These are phyloP conservation scores for Mus caroli DNA, from an alignment of 2,797 vertebrate species.

Conservation along the genomic window DNA sequence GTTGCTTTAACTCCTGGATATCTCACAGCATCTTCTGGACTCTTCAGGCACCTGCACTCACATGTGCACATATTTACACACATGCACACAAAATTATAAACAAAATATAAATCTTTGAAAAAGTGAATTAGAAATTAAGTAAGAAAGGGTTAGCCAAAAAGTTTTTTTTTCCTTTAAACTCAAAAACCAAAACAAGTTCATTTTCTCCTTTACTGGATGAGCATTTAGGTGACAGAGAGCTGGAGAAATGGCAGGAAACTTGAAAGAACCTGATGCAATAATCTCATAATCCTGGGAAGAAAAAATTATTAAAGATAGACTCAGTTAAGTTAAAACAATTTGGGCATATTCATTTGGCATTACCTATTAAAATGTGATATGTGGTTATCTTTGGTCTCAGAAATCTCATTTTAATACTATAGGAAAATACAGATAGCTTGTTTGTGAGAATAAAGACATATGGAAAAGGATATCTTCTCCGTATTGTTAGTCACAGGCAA, in stretches of 20 bases:
- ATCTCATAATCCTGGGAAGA: neutral
- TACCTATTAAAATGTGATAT: neutral
- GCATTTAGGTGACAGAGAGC: neutral
- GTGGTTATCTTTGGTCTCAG: neutral
- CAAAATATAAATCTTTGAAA: neutral
- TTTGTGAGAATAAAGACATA: neutral
- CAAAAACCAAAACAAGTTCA: neutral
- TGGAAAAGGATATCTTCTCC: neutral
- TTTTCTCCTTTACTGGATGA: slow-evolving; percentile 35
- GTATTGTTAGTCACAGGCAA: neutral
- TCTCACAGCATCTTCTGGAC: neutral
- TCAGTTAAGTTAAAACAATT: neutral
- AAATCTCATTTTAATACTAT: neutral
- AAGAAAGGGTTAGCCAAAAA: neutral
- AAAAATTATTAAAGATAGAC: neutral
- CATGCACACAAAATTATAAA: neutral
- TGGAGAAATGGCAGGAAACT: neutral
- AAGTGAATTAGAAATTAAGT: slow-evolving; percentile 34
- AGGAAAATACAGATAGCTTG: neutral
- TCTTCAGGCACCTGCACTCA: neutral
- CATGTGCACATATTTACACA: no score
- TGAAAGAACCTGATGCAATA: neutral
- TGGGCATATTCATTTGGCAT: neutral
- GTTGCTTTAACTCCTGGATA: no score
- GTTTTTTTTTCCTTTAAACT: slow-evolving; percentile 31